These are phyloP conservation scores for Trachops cirrhosus DNA, from an alignment of 2,797 vertebrate species.

Conservation along the genomic window DNA sequence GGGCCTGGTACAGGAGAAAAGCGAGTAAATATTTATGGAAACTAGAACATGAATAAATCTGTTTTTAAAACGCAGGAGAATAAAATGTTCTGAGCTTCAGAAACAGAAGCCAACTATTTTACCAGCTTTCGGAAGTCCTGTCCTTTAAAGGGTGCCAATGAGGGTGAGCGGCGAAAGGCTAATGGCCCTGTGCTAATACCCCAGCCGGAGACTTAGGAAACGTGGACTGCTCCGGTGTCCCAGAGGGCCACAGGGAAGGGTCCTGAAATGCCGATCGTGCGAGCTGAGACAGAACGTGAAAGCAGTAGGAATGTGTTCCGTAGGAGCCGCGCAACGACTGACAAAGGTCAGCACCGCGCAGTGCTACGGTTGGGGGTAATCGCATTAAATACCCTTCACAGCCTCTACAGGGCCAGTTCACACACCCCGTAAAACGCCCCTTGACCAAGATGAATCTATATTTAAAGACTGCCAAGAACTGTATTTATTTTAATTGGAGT, in stretches of 20 bases:
- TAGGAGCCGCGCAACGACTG: not conserved
- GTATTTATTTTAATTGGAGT: not conserved
- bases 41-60: not conserved
- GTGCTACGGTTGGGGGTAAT: not conserved
- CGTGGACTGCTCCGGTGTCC: not conserved
- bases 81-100: not conserved
- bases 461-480: not conserved
- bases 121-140: not conserved
- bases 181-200: not conserved
- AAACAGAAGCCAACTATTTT: not conserved
- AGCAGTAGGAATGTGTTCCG: not conserved
- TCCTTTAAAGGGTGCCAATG: not conserved
- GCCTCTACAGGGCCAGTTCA: not conserved
- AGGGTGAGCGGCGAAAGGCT: too few species aligned
- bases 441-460: not conserved
- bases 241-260: not conserved
- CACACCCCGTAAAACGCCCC: not conserved
- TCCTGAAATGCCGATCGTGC: not conserved
- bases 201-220: not conserved
- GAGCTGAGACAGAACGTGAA: not conserved
- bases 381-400: not conserved
- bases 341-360: not conserved
- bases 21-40: not conserved
- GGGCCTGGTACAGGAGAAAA: not conserved
- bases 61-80: not conserved